A percentile compares a stretch with the other conserved stretches of the same genome.
phyloP scores from a whole-genome alignment of 2,797 vertebrate genomes.

The Microctenopoma steveboyesi region DNA sequence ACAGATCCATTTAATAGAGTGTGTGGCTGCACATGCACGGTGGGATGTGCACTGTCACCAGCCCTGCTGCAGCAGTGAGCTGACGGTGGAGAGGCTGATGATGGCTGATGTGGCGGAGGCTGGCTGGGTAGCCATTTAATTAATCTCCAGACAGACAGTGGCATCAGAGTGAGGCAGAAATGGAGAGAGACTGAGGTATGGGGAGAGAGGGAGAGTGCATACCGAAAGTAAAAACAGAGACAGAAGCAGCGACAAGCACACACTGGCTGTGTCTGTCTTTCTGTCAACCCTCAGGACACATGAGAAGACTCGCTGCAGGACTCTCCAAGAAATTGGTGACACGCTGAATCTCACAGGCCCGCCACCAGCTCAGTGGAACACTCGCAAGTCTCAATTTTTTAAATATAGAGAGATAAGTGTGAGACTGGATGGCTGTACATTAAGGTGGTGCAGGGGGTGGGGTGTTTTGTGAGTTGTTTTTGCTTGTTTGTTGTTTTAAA shows the following conservation, averaged over 20 bases:
- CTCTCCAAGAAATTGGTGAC: constrained; percentile 36
- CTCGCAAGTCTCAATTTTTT: constrained; percentile 33
- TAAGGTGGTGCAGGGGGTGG: neutral
- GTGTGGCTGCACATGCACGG: constrained; percentile 1
- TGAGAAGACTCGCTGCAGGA: constrained; percentile 48
- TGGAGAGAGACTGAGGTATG: constrained; percentile 18
- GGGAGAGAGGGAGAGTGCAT: constrained; percentile 15
- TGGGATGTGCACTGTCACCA: constrained; percentile 13
- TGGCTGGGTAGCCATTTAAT: constrained; percentile 76
- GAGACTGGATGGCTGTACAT: constrained; percentile 18
- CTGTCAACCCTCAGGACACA: constrained; percentile 69
- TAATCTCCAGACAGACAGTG: constrained; percentile 76
- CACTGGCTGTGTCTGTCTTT: constrained; percentile 57
- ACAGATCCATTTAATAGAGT: constrained; percentile 27
- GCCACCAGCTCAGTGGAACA: constrained; percentile 30
- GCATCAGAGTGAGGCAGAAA: constrained; percentile 46
- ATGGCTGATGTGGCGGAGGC: constrained; percentile 70
- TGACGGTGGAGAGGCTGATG: constrained; percentile 58
- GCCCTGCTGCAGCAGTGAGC: constrained; percentile 43
- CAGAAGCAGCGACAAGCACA: constrained; percentile 43
- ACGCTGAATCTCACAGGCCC: constrained; percentile 37
- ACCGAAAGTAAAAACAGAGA: constrained; percentile 61
- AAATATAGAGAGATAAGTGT: constrained; percentile 14
- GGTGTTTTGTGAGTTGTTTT: neutral
- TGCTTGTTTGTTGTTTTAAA: constrained; percentile 6